A percentile compares a stretch with the other conserved stretches of the same genome.
phyloP scores from a whole-genome alignment of 1,140 invertebrate species.

The Agrypnia vestita region DNA sequence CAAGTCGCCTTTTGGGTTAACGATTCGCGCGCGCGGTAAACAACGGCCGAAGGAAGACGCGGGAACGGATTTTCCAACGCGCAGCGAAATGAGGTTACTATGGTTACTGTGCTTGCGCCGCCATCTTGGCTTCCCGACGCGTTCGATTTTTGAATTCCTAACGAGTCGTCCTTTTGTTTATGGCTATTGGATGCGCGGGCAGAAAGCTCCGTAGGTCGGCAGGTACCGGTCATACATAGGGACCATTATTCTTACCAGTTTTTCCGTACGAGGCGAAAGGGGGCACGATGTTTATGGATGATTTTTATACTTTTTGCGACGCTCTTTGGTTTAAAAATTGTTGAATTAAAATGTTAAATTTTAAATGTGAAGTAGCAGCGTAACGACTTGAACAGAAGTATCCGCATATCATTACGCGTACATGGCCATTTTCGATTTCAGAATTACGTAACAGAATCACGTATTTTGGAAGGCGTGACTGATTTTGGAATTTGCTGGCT shows the following conservation, averaged over 20 bases:
- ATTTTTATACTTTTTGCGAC: background rate
- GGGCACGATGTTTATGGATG: background rate
- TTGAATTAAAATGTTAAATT: background rate
- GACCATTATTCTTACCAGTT: background rate
- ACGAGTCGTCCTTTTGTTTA: slow-evolving; percentile 47
- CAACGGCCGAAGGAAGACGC: background rate
- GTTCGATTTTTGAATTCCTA: slow-evolving; percentile 50
- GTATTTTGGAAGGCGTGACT: background rate
- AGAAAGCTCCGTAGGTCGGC: background rate
- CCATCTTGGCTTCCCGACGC: slow-evolving; percentile 40
- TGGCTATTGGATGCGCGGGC: slow-evolving; percentile 24
- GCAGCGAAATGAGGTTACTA: slow-evolving; percentile 54
- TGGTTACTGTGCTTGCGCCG: slow-evolving; percentile 42
- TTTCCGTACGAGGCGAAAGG: slow-evolving; percentile 19
- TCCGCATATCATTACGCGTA: slow-evolving; percentile 6
- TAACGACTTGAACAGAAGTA: slow-evolving; percentile 7
- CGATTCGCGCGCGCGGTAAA: slow-evolving; percentile 29
- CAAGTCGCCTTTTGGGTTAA: background rate
- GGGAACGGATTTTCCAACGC: slow-evolving; percentile 54
- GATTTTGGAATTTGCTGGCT: background rate
- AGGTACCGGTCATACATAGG: slow-evolving; percentile 7
- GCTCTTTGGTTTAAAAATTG: background rate
- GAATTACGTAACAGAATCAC: slow-evolving; percentile 8
- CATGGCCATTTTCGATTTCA: background rate
- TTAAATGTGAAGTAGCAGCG: background rate